Percentiles rank a stretch among this genome's conserved stretches.
These are phyloP conservation scores for Bombus ignitus DNA, from an alignment of 1,140 invertebrate genomes.

Conservation along the genomic window DNA sequence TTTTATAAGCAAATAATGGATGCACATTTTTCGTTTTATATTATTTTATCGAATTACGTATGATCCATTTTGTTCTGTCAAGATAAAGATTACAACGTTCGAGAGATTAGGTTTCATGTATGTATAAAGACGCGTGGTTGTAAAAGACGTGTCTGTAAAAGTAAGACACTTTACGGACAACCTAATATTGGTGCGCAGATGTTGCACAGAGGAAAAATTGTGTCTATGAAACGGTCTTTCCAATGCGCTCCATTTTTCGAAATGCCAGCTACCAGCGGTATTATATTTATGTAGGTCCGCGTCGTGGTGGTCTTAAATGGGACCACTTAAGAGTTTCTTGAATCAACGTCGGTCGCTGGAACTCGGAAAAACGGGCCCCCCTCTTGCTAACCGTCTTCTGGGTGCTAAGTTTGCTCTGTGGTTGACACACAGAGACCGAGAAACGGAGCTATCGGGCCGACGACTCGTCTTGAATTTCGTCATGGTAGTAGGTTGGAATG, in stretches of 20 bases:
- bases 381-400: not conserved
- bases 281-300: not conserved
- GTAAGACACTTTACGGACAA: no score
- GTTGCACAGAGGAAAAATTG: not conserved
- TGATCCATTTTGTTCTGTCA: no score
- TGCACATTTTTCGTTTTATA: no score
- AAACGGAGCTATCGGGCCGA: slow-evolving; percentile 55
- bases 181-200: rapidly evolving
- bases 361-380: slow-evolving; percentile 54
- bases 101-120: no score
- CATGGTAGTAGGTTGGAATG: slow-evolving; percentile 77
- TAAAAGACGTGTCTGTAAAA: no score
- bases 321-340: slow-evolving; percentile 62
- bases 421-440: slow-evolving; percentile 25
- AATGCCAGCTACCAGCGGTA: no score
- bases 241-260: no score
- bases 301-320: slow-evolving; percentile 49
- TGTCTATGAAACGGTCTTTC: no score
- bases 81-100: no score
- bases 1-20: no score
- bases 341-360: slow-evolving; percentile 54
- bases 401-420: slow-evolving; percentile 48
- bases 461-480: slow-evolving; percentile 69
- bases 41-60: no score
- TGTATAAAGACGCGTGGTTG: no score